These are phyloP conservation scores for Cetoscarus ocellatus DNA, from an alignment of 2,797 vertebrate species.

Conservation along the genomic window DNA sequence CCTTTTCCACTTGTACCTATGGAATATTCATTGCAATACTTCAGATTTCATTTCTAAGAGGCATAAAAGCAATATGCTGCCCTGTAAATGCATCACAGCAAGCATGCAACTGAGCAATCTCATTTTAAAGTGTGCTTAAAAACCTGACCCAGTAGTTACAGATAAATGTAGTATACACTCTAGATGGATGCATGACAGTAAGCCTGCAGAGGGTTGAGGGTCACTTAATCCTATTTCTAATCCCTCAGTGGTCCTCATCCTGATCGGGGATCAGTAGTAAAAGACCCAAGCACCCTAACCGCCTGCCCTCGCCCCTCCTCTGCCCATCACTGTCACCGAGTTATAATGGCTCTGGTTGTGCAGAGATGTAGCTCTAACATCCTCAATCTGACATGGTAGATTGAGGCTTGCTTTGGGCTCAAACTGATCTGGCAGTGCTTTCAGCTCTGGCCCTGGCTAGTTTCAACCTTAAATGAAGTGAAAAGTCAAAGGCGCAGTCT, in stretches of 20 bases:
- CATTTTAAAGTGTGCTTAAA: constrained; percentile 36
- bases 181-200: constrained; percentile 53
- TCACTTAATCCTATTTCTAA: constrained; percentile 77
- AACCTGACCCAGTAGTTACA: constrained; percentile 43
- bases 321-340: constrained; percentile 34
- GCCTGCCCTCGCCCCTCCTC: constrained; percentile 10
- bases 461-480: constrained; percentile 56
- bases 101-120: constrained; percentile 84
- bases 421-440: constrained; percentile 37
- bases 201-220: constrained; percentile 45
- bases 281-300: constrained; percentile 36
- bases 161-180: constrained; percentile 55
- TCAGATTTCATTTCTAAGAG: constrained; percentile 14
- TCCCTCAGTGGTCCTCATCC: constrained; percentile 59
- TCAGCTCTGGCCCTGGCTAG: constrained; percentile 41
- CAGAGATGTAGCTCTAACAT: constrained; percentile 51
- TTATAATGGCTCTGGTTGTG: constrained; percentile 51
- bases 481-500: constrained; percentile 46
- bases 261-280: constrained; percentile 68
- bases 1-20: constrained; percentile 10
- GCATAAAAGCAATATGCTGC: constrained; percentile 3
- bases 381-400: constrained; percentile 58
- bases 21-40: constrained; percentile 26
- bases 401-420: constrained; percentile 43
- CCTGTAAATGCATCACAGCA: constrained; percentile 73